Base-by-base conservation (phyloP, 2,888 invertebrate species). In the Ornithoptera priamus region DNA sequence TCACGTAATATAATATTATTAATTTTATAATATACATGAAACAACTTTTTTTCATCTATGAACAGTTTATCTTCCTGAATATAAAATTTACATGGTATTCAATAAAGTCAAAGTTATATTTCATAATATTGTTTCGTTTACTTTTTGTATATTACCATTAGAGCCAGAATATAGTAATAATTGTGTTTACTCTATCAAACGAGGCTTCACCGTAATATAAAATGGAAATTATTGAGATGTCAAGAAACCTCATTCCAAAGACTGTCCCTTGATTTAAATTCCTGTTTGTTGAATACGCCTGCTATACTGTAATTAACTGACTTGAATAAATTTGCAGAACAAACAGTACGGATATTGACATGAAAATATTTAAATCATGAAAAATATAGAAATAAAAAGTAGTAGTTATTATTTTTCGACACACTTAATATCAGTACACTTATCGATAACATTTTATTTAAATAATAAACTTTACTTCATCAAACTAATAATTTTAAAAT, bases 211-310 rank as follows among this genome's bases (percentile, higher is more conserved):
- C 58, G 42, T 65, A 65, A 65, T 58, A 65, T 65, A 65, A 65
- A 39, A 65, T 65, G 65, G 65, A 65, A 57, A 65, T 65, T 65
- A 65, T 65, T 58, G 57, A 42, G 24, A 58, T 65, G 65, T 65
- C 65, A 65, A 65, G 57, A 58, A 46, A 58, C 65, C 65, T 65
- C 65, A 42, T 56, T 42, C 58, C 65, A 15, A 58, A 65, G 39
- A 65, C 58, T 42, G 42, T 65, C 65, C 65, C 58, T 65, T 65
- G 65, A 65, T 65, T 56, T 65, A 65, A 65, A 65, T 65, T 65
- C 58, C 46, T 65, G 65, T 65, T 59, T 65, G 58, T 46, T 65
- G 24, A 65, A 65, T 57, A 58, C 42, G 65, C 20, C n/a, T 58
- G 22, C 57, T 58, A 12, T 58, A 58, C 65, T 58, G 22, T 58